Base-by-base conservation (phyloP, 2,888 invertebrate genomes). In the Dasysyrphus albostriatus region DNA sequence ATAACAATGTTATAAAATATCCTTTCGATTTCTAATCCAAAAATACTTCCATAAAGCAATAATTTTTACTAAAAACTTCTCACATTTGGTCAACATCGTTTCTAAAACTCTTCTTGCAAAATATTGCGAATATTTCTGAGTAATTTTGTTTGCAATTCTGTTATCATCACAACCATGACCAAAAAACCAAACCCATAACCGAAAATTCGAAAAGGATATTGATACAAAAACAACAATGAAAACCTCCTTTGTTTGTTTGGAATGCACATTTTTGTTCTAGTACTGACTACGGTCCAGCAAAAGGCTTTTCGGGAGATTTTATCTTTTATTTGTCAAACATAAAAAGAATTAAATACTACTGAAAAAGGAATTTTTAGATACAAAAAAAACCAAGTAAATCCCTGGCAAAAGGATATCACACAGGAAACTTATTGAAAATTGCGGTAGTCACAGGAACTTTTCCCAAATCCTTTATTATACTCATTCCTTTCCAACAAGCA, bases 371-470 rank as follows among this genome's bases (percentile, higher is more conserved):
- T 39, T 61, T 63, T 49, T 8, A 19, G 61, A 39, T 37, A 5
- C 6, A 39, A 24, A 59, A 39, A 29, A 44, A 37, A 61, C 47
- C 14, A 58, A 61, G 65, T 12, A 77, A 85, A 69, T 77, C 73
- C 76, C 65, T 77, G 56, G 44, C 49, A 74, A 78, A 82, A 78
- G 82, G 77, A 78, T 85, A 85, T 82, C 82, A 85, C 85, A 82
- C 63, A 77, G 76, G 67, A 82, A 82, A 82, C 85, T 85, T 85
- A 85, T 85, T 85, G 84, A 81, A 85, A 67, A 77, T 85, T 85
- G 82, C 73, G 74, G 69, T 77, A 69, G 69, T 49, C 47, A 73
- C 44, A 37, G 32, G 39, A 67, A 61, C 61, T 76, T 59, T 69
- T 39, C 72, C 58, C 44, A 51, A 84, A 79, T 84, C 81, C 84